phyloP scores from a whole-genome alignment of 2,797 vertebrate genomes.

The Squalus acanthias region DNA sequence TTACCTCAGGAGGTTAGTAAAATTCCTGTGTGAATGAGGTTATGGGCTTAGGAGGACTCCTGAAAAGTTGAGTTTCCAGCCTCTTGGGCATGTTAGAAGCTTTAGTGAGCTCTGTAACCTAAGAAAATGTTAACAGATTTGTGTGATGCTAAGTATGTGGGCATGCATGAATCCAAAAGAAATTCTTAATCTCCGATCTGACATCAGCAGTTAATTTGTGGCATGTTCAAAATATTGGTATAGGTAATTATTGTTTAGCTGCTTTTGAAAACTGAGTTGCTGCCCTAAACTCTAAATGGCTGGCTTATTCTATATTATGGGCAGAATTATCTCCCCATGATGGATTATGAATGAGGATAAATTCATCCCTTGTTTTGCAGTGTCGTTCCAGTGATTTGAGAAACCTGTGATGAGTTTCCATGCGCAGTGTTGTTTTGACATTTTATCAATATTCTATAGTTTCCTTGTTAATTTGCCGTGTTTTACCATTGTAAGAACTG shows the following conservation, averaged over 20 bases:
- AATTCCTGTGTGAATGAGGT: background rate
- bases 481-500: background rate
- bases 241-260: background rate
- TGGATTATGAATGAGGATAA: background rate
- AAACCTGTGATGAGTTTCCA: background rate
- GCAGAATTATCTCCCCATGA: background rate
- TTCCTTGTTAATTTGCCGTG: background rate
- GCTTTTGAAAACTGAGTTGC: background rate
- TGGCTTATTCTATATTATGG: background rate
- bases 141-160: background rate
- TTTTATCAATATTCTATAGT: background rate
- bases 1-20: background rate
- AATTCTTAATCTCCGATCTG: background rate
- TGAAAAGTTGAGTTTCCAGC: background rate
- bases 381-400: background rate
- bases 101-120: background rate
- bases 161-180: background rate
- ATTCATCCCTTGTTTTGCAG: background rate
- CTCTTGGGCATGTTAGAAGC: background rate
- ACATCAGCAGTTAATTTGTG: background rate
- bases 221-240: background rate
- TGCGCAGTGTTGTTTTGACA: background rate
- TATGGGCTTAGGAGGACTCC: background rate
- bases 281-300: background rate
- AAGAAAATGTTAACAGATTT: background rate